Percentiles rank a stretch among this genome's conserved stretches.
phyloP scores from a whole-genome alignment of 2,797 vertebrate species.

The Synanceia verrucosa region DNA sequence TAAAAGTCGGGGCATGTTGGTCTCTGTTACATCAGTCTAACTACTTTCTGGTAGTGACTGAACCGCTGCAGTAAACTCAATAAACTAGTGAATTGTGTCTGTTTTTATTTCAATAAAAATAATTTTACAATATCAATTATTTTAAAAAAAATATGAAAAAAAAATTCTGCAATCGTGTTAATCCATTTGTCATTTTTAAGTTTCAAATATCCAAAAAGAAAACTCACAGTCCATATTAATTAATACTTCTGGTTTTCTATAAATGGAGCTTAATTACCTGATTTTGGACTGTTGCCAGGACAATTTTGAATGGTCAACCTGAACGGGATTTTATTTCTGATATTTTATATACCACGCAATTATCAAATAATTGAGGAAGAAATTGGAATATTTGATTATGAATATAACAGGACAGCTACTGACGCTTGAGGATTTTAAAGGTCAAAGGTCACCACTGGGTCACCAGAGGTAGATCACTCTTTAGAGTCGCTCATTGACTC shows the following conservation, averaged over 20 bases:
- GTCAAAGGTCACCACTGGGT: conserved; percentile 51
- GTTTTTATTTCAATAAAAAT: background rate
- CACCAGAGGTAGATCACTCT: conserved; percentile 11
- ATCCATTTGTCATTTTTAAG: background rate
- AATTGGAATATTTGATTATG: background rate
- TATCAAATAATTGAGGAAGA: background rate
- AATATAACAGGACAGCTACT: background rate
- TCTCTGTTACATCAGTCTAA: background rate
- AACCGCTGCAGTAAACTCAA: background rate
- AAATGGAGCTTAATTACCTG: background rate
- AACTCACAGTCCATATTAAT: background rate
- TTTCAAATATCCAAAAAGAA: background rate
- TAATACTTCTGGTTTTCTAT: background rate
- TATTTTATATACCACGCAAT: background rate
- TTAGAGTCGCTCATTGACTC: conserved; percentile 47
- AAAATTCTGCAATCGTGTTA: background rate
- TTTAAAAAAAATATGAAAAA: background rate
- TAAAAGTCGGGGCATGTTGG: background rate
- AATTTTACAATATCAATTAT: background rate
- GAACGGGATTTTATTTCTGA: background rate
- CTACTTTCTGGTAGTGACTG: background rate
- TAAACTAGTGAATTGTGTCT: background rate
- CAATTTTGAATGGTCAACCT: background rate
- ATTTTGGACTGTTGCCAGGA: background rate
- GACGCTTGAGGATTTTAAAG: background rate